Conservation (phyloP, 2,113 vertebrate genomes). For the Myotis lucifugus region DNA sequence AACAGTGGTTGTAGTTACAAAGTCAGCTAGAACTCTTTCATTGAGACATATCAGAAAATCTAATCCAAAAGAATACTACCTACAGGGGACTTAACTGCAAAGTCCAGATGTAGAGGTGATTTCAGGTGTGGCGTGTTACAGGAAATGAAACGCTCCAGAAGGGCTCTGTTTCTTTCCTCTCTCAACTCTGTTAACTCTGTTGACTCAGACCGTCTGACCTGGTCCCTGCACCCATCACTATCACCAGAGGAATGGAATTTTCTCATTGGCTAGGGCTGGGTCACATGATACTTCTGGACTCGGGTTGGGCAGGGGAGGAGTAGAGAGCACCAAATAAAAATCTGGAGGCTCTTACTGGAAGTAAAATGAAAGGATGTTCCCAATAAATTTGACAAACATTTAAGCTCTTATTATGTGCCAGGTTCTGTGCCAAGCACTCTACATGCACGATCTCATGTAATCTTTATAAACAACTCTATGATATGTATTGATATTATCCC, state of each 20-base stretch:
- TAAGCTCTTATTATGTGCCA: background rate
- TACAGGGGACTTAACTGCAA: background rate
- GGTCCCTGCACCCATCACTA: background rate
- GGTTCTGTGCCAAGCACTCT: background rate
- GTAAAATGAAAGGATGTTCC: background rate
- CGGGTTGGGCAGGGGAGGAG: rapidly evolving
- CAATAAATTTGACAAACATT: background rate
- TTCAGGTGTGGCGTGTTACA: background rate
- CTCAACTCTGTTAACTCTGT: background rate
- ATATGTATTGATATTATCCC: background rate
- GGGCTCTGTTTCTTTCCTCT: background rate
- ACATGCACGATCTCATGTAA: background rate
- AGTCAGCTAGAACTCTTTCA: background rate
- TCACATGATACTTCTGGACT: background rate
- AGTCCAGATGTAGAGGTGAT: background rate
- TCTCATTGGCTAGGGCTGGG: background rate
- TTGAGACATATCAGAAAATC: background rate
- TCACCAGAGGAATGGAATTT: background rate
- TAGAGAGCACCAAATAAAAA: background rate
- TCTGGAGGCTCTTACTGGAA: background rate
- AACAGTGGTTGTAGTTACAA: background rate
- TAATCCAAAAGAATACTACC: background rate
- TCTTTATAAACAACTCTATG: background rate
- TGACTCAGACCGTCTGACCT: background rate
- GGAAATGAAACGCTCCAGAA: background rate